Percentiles rank a stretch among this genome's conserved stretches.
Conservation (phyloP, 2,888 invertebrate species). For the Tenodera sinensis region DNA sequence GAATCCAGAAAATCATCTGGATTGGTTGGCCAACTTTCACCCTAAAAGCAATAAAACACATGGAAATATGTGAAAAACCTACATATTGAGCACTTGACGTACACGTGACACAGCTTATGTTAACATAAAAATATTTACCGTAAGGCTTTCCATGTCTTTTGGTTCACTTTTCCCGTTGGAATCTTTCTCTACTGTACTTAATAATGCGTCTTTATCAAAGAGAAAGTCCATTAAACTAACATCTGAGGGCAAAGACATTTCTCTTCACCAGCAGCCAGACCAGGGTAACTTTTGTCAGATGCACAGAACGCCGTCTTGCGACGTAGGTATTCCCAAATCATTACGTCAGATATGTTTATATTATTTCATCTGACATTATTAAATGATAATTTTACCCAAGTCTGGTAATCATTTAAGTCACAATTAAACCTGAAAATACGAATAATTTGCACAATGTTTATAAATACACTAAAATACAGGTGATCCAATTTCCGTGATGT, state of each 20-base stretch:
- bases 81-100: neutral
- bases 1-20: slow-evolving; percentile 65
- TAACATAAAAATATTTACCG: slow-evolving; percentile 16
- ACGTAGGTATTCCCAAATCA: neutral
- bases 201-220: slow-evolving; percentile 42
- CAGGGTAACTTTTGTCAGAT: neutral
- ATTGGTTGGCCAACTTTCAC: slow-evolving; percentile 48
- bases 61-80: neutral
- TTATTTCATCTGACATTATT: neutral
- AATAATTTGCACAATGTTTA: neutral
- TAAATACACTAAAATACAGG: neutral
- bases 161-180: slow-evolving; percentile 34
- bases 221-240: slow-evolving; percentile 45
- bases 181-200: slow-evolving; percentile 39
- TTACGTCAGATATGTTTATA: neutral
- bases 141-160: slow-evolving; percentile 23
- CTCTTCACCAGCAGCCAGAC: neutral
- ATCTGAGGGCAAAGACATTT: slow-evolving; percentile 42
- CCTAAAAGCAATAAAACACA: slow-evolving; percentile 40
- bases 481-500: neutral
- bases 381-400: neutral
- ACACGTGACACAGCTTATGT: neutral
- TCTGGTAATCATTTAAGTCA: neutral
- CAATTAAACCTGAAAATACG: neutral
- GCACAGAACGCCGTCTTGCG: neutral